phyloP scores from a whole-genome alignment of 2,113 vertebrate species.

The Hemichromis elongatus region DNA sequence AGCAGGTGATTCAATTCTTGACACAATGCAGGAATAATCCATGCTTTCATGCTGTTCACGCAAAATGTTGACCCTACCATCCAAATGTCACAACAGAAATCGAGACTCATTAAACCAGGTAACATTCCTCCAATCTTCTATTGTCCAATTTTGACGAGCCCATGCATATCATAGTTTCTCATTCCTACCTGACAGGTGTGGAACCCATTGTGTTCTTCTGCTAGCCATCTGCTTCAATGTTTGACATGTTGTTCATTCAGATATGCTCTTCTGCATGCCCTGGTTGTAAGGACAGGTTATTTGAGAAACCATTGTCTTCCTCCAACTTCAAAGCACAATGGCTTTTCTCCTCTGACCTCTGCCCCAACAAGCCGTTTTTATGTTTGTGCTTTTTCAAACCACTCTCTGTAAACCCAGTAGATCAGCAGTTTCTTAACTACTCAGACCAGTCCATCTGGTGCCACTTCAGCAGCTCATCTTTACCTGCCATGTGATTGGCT shows the following conservation, averaged over 20 bases:
- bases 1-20: neutral
- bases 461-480: neutral
- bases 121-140: neutral
- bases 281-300: neutral
- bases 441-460: neutral
- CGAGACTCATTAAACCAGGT: neutral
- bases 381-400: neutral
- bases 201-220: neutral
- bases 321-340: neutral
- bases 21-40: neutral
- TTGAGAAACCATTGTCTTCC: neutral
- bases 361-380: neutral
- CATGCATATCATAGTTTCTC: neutral
- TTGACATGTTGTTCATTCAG: neutral
- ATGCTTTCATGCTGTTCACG: neutral
- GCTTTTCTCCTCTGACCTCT: neutral
- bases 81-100: neutral
- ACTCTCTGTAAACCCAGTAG: neutral
- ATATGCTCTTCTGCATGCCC: neutral
- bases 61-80: neutral
- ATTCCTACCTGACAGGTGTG: neutral
- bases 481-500: neutral
- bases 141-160: neutral
- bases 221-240: neutral
- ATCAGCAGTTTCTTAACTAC: neutral